Evolutionary conservation across 2,888 invertebrate genomes (phyloP).

Genomic region (Ochropleura leucogaster): DNA sequence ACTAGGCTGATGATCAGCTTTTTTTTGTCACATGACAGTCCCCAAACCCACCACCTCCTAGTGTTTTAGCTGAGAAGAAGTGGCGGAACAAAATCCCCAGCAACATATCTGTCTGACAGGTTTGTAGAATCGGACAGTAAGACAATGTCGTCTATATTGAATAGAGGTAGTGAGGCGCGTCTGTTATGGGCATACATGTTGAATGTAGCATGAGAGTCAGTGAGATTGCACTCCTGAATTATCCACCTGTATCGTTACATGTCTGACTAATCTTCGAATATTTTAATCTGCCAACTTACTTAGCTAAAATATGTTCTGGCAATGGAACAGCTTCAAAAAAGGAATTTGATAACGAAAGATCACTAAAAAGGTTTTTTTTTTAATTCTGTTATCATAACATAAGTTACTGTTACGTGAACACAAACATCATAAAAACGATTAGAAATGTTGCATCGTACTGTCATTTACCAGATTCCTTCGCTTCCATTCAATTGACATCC

Average conservation of each 20-base stretch:
- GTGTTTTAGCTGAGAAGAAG: too few relatives aligned
- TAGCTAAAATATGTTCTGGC: too few relatives aligned
- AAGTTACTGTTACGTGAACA: not conserved
- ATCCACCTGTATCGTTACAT: not conserved
- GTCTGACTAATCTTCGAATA: not conserved
- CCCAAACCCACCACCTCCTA: too few relatives aligned
- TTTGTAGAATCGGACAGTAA: too few relatives aligned
- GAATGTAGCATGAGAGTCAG: not conserved
- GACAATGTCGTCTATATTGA: too few relatives aligned
- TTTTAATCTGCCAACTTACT: not conserved
- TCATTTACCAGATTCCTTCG: slow-evolving; percentile 28
- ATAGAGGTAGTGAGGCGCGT: not conserved
- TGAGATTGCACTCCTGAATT: not conserved
- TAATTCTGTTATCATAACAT: not conserved
- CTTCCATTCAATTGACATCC: slow-evolving; percentile 49
- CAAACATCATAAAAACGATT: slow-evolving; percentile 1
- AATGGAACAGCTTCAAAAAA: not conserved
- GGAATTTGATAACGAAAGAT: not conserved
- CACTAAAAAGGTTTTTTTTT: not conserved
- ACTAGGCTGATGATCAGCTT: too few relatives aligned
- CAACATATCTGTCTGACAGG: too few relatives aligned
- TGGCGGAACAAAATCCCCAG: too few relatives aligned
- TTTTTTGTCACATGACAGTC: too few relatives aligned
- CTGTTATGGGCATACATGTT: not conserved
- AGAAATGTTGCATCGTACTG: not conserved